Conservation (phyloP, 2,888 invertebrate species). For the Platycheirus albimanus region DNA sequence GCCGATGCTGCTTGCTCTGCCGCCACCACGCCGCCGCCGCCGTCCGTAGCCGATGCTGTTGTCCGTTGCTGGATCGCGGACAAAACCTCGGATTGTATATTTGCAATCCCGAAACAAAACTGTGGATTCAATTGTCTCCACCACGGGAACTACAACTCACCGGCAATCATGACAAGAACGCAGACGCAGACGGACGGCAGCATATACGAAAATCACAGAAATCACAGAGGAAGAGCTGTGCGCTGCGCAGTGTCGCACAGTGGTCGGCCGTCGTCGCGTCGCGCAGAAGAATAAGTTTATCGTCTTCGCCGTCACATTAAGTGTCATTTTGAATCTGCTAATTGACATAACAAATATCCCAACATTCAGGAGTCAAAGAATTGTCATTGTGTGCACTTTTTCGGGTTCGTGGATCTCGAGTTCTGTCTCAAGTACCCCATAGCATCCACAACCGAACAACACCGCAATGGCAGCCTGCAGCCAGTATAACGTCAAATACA, state of each 20-base stretch:
- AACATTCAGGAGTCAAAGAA: conserved; percentile 72
- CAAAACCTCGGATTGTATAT: conserved; percentile 67
- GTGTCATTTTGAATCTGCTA: conserved; percentile 83
- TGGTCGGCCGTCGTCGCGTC: conserved; percentile 30
- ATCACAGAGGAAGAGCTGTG: conserved; percentile 17
- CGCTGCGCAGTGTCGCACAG: conserved; percentile 29
- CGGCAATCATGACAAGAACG: conserved; percentile 55
- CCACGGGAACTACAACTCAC: conserved; percentile 65
- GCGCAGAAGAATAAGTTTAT: conserved; percentile 68
- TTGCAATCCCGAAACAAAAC: conserved; percentile 60
- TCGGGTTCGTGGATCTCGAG: conserved; percentile 52
- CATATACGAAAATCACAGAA: conserved; percentile 5
- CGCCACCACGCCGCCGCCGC: too few relatives aligned
- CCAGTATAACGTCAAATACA: conserved; percentile 34
- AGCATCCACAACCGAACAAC: not conserved
- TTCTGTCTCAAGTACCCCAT: conserved; percentile 22
- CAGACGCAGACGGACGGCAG: conserved; percentile 6
- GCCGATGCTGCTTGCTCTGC: too few relatives aligned
- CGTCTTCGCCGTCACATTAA: conserved; percentile 79
- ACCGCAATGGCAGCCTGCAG: too few relatives aligned
- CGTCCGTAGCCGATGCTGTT: too few relatives aligned
- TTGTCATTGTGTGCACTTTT: conserved; percentile 72
- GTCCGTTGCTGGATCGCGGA: too few relatives aligned
- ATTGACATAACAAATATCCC: conserved; percentile 81
- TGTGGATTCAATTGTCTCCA: conserved; percentile 74